A percentile compares a stretch with the other conserved stretches of the same genome.
phyloP scores from a whole-genome alignment of 2,113 vertebrate genomes.

The Parus major region DNA sequence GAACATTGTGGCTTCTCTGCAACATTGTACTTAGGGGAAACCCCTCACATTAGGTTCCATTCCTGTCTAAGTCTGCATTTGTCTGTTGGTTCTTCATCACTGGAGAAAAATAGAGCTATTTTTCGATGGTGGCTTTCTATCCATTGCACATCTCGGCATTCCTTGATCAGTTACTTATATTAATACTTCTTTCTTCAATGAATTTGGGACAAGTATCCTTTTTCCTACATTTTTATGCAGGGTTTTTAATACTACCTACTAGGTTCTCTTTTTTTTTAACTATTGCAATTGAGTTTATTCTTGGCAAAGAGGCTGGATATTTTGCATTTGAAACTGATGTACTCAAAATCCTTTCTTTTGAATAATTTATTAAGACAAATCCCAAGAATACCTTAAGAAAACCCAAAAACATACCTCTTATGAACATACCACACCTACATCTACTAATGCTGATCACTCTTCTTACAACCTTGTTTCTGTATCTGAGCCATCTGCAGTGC shows the following conservation, averaged over 20 bases:
- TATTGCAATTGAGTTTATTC: not conserved
- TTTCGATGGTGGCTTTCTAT: not conserved
- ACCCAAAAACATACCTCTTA: not conserved
- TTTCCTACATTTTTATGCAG: not conserved
- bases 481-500: not conserved
- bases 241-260: not conserved
- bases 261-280: not conserved
- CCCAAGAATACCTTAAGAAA: not conserved
- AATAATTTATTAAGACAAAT: not conserved
- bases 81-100: not conserved
- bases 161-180: not conserved
- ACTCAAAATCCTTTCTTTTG: not conserved
- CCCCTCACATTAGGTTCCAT: not conserved
- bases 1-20: not conserved
- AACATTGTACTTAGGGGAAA: not conserved
- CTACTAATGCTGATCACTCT: not conserved
- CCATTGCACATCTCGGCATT: not conserved
- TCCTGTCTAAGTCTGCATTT: not conserved
- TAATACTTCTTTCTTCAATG: not conserved
- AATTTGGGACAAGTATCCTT: not conserved
- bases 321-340: not conserved
- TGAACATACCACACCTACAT: not conserved
- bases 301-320: not conserved
- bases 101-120: not conserved
- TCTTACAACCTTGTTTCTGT: not conserved